Percentiles rank a stretch among this genome's conserved stretches.
phyloP scores from a whole-genome alignment of 2,797 vertebrate species.

The Fringilla coelebs region DNA sequence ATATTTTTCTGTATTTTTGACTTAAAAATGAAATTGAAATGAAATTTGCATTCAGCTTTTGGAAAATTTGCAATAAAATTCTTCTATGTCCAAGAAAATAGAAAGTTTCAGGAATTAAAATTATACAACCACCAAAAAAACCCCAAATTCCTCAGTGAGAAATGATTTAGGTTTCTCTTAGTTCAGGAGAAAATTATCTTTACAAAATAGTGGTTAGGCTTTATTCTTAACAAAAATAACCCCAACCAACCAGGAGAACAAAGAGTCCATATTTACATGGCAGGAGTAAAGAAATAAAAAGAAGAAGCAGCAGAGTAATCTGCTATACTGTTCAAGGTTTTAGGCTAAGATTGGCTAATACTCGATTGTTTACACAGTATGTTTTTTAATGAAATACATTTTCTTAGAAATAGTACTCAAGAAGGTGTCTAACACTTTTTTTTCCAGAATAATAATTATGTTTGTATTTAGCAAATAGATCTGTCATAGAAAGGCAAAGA shows the following conservation, averaged over 20 bases:
- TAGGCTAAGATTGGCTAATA: background rate
- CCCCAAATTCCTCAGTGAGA: background rate
- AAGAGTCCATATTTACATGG: background rate
- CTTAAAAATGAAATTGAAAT: background rate
- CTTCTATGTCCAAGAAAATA: background rate
- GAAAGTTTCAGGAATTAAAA: background rate
- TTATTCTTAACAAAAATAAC: background rate
- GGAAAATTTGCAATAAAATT: background rate
- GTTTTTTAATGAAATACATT: background rate
- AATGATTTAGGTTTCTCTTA: background rate
- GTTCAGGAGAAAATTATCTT: background rate
- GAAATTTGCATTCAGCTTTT: background rate
- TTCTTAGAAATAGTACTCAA: background rate
- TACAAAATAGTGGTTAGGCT: background rate
- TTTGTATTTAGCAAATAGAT: background rate
- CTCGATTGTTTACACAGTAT: background rate
- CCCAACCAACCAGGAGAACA: fast-evolving
- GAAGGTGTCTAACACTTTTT: background rate
- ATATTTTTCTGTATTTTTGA: background rate
- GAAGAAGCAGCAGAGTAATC: background rate
- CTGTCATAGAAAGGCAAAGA: background rate
- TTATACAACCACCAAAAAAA: background rate
- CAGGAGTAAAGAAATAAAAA: background rate
- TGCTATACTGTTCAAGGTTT: background rate
- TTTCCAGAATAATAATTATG: background rate